Conservation (phyloP, 2,888 invertebrate genomes). For the Taenaris catops region DNA sequence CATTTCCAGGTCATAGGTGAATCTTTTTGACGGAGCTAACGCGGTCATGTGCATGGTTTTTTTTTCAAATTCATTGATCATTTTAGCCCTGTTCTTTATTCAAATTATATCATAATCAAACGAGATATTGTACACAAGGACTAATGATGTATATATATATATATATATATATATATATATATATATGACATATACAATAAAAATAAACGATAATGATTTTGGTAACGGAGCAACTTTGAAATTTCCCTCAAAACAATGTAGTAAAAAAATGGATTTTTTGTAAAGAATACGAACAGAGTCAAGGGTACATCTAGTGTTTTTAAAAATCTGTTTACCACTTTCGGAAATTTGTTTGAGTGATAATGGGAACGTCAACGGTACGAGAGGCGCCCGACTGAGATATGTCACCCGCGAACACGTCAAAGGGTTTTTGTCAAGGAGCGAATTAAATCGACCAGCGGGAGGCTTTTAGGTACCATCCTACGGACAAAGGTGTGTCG, state of each 20-base stretch:
- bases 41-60: background rate
- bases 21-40: conserved; percentile 13
- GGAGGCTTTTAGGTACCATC: conserved; percentile 54
- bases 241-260: background rate
- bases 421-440: conserved; percentile 72
- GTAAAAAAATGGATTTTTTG: no score
- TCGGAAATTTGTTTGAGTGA: conserved; percentile 31
- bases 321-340: background rate
- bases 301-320: no score
- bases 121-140: no score
- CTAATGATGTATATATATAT: no score
- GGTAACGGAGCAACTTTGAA: no score
- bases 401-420: conserved; percentile 63
- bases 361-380: conserved; percentile 58
- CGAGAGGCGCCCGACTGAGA: conserved; percentile 64
- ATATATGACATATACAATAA: no score
- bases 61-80: background rate
- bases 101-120: no score
- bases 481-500: no score
- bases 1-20: conserved; percentile 27
- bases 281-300: no score
- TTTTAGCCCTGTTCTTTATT: no score
- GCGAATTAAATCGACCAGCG: conserved; percentile 72
- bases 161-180: no score
- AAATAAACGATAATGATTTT: no score